Percentiles rank a stretch among this genome's conserved stretches.
phyloP scores from a whole-genome alignment of 2,113 vertebrate species.

The Percina caprodes region DNA sequence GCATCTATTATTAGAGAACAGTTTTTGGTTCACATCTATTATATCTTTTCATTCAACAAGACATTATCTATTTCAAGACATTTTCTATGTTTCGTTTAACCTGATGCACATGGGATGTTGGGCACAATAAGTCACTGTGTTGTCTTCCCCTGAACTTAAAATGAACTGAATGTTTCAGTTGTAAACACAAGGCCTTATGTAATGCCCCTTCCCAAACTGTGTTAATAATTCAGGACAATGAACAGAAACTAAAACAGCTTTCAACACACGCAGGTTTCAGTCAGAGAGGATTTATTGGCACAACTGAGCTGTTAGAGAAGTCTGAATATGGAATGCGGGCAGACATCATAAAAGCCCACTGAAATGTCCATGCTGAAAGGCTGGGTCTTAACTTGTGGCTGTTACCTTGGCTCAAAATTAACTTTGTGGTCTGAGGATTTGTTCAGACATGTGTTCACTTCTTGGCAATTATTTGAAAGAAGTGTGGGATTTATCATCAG shows the following conservation, averaged over 20 bases:
- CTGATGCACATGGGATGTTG: slow-evolving; percentile 54
- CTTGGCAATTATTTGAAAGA: slow-evolving; percentile 31
- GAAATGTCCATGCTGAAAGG: slow-evolving; percentile 40
- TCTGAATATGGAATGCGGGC: slow-evolving; percentile 57
- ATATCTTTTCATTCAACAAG: slow-evolving; percentile 64
- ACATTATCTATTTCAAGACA: slow-evolving; percentile 31
- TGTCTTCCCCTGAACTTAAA: slow-evolving; percentile 56
- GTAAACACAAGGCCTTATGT: slow-evolving; percentile 75
- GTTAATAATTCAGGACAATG: slow-evolving; percentile 79
- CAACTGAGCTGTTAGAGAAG: slow-evolving; percentile 52
- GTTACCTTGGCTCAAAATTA: slow-evolving; percentile 27
- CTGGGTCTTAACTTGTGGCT: slow-evolving; percentile 39
- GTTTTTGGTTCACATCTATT: slow-evolving; percentile 66
- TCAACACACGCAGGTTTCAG: slow-evolving; percentile 61
- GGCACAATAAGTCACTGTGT: slow-evolving; percentile 62
- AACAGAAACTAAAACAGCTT: slow-evolving; percentile 69
- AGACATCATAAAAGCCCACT: slow-evolving; percentile 28
- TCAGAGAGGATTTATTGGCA: slow-evolving; percentile 68
- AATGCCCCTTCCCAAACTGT: slow-evolving; percentile 67
- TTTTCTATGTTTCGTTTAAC: slow-evolving; percentile 46
- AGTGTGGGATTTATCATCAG: slow-evolving; percentile 26
- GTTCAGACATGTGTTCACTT: slow-evolving; percentile 35
- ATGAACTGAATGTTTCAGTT: slow-evolving; percentile 70
- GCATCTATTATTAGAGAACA: slow-evolving; percentile 74
- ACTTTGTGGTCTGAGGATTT: slow-evolving; percentile 31